Evolutionary conservation across 1,140 invertebrate genomes (phyloP).

Genomic region (Pollicipes pollicipes): DNA sequence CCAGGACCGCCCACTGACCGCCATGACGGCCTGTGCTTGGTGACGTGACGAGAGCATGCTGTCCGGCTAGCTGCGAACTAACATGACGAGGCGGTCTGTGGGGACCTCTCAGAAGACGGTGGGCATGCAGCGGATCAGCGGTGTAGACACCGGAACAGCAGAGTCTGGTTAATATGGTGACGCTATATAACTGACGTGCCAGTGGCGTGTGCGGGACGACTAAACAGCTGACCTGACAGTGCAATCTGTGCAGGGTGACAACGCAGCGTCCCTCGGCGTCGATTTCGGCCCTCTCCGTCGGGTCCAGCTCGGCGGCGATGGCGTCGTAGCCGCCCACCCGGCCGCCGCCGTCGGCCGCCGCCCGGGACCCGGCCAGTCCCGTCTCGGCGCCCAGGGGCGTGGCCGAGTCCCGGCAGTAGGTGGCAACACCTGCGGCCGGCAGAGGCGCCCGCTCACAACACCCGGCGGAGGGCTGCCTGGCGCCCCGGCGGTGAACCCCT

Average conservation of each 20-base stretch:
- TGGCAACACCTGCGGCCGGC: slow-evolving; percentile 26
- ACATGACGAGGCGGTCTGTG: no score
- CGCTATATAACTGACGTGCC: background rate
- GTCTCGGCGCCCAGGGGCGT: slow-evolving; percentile 30
- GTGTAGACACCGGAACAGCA: no score
- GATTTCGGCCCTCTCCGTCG: slow-evolving; percentile 24
- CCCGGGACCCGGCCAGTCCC: slow-evolving; percentile 20
- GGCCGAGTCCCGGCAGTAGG: slow-evolving; percentile 26
- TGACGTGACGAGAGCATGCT: background rate
- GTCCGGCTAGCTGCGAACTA: background rate
- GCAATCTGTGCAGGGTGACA: slow-evolving; percentile 30
- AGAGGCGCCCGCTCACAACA: no score
- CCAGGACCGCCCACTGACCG: no score
- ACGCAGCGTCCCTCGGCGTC: slow-evolving; percentile 33
- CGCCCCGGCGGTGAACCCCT: no score
- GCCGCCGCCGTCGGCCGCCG: no score
- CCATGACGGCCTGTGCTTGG: background rate
- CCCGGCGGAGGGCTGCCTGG: no score
- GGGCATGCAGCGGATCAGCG: no score
- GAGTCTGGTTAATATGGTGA: no score
- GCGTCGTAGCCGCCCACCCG: background rate
- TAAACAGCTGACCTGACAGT: background rate
- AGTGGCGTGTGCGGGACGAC: no score
- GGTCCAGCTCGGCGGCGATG: slow-evolving; percentile 19
- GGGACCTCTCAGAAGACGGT: no score